Evolutionary conservation across 1,140 invertebrate genomes (phyloP).

Genomic region (Drepana arcuata): DNA sequence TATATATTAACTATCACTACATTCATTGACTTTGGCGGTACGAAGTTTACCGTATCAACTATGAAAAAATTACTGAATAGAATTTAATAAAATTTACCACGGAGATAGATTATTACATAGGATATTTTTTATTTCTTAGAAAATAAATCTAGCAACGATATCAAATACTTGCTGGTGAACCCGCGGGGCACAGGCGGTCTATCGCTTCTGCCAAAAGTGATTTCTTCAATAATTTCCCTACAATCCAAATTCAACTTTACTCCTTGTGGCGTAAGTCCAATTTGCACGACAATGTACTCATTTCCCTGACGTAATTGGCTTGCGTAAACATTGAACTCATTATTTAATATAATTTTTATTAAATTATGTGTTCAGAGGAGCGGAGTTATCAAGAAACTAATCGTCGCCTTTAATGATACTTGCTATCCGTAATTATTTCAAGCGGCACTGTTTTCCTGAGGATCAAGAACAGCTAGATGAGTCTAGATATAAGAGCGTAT

Average conservation of each 20-base stretch:
- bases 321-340: slow-evolving; percentile 28
- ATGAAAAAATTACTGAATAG: too few species aligned
- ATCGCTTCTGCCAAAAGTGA: too few species aligned
- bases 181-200: too few species aligned
- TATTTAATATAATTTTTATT: slow-evolving; percentile 65
- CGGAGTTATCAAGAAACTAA: slow-evolving; percentile 47
- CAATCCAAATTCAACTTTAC: not conserved
- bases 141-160: too few species aligned
- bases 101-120: too few species aligned
- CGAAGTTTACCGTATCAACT: too few species aligned
- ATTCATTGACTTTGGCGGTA: too few species aligned
- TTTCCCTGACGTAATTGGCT: not conserved
- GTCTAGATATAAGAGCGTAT: not conserved
- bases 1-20: too few species aligned
- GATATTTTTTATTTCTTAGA: too few species aligned
- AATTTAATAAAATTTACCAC: too few species aligned
- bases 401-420: slow-evolving; percentile 57
- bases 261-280: not conserved
- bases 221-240: too few species aligned
- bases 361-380: slow-evolving; percentile 45
- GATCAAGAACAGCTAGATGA: slow-evolving; percentile 21
- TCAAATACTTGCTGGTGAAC: too few species aligned
- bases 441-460: slow-evolving; percentile 23
- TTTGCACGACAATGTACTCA: not conserved
- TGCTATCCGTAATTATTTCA: slow-evolving; percentile 54